These are phyloP conservation scores for Eremophila alpestris DNA, from an alignment of 2,797 vertebrate genomes.

Conservation along the genomic window DNA sequence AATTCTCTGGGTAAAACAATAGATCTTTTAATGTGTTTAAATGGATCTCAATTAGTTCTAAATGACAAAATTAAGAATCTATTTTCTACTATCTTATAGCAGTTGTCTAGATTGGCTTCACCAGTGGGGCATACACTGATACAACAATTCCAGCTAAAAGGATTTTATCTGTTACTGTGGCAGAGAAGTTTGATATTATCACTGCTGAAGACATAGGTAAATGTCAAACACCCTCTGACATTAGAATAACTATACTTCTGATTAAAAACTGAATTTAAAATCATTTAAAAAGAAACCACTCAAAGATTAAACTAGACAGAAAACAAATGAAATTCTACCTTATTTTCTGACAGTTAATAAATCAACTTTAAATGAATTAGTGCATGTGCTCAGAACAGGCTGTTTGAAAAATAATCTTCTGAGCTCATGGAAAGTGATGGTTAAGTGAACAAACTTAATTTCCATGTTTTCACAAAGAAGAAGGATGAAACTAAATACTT, in stretches of 20 bases:
- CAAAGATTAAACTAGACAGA: neutral
- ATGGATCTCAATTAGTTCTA: neutral
- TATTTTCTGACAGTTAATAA: slow-evolving; percentile 17
- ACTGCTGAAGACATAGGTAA: neutral
- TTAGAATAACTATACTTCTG: neutral
- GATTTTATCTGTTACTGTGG: neutral
- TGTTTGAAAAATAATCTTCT: neutral
- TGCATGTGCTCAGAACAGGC: neutral
- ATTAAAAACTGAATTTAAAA: neutral
- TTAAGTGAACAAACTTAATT: neutral
- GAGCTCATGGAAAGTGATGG: neutral
- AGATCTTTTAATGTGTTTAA: neutral
- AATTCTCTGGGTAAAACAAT: neutral
- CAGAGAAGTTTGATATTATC: neutral
- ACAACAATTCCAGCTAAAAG: neutral
- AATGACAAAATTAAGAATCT: neutral
- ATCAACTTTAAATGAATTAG: neutral
- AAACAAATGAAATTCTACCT: neutral
- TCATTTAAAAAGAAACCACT: neutral
- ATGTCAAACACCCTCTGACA: neutral
- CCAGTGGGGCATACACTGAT: neutral
- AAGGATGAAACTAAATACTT: neutral
- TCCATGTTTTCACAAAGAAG: neutral
- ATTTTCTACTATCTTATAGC: neutral
- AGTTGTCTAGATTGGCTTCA: neutral